Evolutionary conservation across 2,113 vertebrate species (phyloP).

Genomic region (Stercorarius parasiticus): DNA sequence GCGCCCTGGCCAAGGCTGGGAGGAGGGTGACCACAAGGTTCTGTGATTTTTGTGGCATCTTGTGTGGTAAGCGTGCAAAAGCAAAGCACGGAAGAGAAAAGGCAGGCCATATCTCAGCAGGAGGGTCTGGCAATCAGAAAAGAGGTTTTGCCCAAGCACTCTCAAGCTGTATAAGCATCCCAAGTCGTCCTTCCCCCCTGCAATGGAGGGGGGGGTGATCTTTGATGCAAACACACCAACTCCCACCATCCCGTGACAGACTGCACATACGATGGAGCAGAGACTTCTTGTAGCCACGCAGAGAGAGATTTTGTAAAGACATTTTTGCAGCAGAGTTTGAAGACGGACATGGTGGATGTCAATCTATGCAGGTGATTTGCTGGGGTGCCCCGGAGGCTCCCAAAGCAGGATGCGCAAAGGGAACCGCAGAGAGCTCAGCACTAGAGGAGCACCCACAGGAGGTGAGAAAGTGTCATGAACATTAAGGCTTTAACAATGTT

Average conservation of each 20-base stretch:
- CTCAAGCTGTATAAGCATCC: neutral
- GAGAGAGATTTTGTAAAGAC: neutral
- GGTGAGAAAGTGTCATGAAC: rapidly evolving
- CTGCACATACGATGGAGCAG: neutral
- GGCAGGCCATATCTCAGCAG: neutral
- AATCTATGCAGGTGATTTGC: neutral
- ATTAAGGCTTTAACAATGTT: neutral
- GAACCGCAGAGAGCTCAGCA: neutral
- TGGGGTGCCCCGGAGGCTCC: neutral
- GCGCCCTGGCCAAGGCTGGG: neutral
- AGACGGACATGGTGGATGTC: neutral
- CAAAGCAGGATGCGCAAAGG: neutral
- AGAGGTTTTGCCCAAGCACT: neutral
- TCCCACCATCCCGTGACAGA: neutral
- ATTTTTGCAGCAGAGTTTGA: neutral
- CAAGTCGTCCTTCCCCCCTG: neutral
- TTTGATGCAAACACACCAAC: neutral
- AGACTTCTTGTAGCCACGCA: rapidly evolving
- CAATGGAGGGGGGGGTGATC: neutral
- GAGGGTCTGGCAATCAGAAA: neutral
- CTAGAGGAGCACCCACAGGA: neutral
- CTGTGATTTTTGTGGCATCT: neutral
- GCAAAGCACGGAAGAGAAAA: neutral
- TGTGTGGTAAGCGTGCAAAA: neutral
- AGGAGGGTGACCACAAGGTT: neutral